A percentile compares a stretch with the other conserved stretches of the same genome.
These are phyloP conservation scores for Hippocampus guttulatus DNA, from an alignment of 2,113 vertebrate species.

Conservation along the genomic window DNA sequence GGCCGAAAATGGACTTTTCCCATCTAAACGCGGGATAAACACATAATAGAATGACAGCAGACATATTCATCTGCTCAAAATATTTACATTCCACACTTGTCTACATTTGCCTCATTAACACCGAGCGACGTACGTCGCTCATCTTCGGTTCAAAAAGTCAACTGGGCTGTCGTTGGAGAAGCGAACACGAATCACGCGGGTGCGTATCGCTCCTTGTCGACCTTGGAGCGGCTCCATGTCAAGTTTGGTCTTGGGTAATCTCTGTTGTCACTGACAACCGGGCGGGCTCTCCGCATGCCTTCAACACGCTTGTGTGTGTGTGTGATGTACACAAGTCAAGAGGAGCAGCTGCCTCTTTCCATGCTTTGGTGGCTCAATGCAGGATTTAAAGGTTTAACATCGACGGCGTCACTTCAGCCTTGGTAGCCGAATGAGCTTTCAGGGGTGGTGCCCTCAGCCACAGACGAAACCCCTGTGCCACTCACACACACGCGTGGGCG, in stretches of 20 bases:
- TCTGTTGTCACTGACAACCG: slow-evolving; percentile 58
- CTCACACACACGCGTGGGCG: neutral
- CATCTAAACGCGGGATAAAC: too few relatives aligned
- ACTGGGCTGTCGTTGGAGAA: too few relatives aligned
- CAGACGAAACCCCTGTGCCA: slow-evolving; percentile 8
- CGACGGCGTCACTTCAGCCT: slow-evolving; percentile 25
- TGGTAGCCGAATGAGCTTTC: slow-evolving; percentile 1
- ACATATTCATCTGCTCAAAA: neutral
- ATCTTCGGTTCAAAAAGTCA: slow-evolving; percentile 29
- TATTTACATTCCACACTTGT: neutral
- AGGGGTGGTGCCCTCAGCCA: slow-evolving; percentile 3
- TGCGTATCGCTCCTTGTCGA: slow-evolving; percentile 35
- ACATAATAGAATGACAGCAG: too few relatives aligned
- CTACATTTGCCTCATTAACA: neutral
- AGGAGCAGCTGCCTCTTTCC: slow-evolving; percentile 25
- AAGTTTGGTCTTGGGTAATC: slow-evolving; percentile 47
- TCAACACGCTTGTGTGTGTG: neutral
- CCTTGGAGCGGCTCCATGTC: slow-evolving; percentile 43
- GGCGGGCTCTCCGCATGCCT: slow-evolving; percentile 3
- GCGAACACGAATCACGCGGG: neutral
- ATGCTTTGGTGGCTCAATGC: slow-evolving; percentile 40
- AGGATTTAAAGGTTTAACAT: slow-evolving; percentile 47
- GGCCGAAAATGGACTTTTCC: too few relatives aligned
- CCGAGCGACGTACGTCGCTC: slow-evolving; percentile 26
- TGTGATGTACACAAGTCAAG: neutral